These are phyloP conservation scores for Drosophila longiperda DNA, from an alignment of 2,888 invertebrate genomes.

Conservation along the genomic window DNA sequence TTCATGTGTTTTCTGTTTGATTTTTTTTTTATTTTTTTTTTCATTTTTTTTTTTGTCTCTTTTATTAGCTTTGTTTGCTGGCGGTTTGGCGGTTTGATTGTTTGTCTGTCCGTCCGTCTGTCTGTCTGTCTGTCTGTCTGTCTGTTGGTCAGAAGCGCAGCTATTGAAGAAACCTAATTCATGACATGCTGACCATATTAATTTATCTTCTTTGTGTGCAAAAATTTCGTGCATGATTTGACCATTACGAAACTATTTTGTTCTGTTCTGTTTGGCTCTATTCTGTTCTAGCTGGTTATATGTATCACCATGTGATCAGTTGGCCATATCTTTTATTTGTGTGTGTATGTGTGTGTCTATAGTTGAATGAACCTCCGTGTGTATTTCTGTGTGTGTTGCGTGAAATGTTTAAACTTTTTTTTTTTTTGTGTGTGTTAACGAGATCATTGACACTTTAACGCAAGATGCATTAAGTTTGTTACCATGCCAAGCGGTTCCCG, in stretches of 20 bases:
- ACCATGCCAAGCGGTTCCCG: conserved; percentile 62
- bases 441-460: conserved; percentile 82
- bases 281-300: conserved; percentile 33
- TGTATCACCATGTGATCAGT: conserved; percentile 64
- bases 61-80: conserved; percentile 68
- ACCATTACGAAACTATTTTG: conserved; percentile 57
- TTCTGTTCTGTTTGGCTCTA: not conserved
- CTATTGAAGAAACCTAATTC: conserved; percentile 70
- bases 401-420: conserved; percentile 75
- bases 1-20: conserved; percentile 29
- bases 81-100: conserved; percentile 23
- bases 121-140: conserved; percentile 1
- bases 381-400: conserved; percentile 45
- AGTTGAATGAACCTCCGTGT: conserved; percentile 70
- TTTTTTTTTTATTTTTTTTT: conserved; percentile 10
- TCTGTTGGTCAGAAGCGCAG: conserved; percentile 25
- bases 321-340: conserved; percentile 46
- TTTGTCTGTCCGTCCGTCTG: conserved; percentile 1
- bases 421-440: conserved; percentile 52
- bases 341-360: conserved; percentile 17
- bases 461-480: conserved; percentile 82
- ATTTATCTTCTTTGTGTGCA: conserved; percentile 78
- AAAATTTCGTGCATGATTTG: conserved; percentile 79
- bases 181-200: conserved; percentile 82
- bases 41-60: conserved; percentile 6